These are phyloP conservation scores for Euphydryas editha DNA, from an alignment of 2,888 invertebrate genomes.

Conservation along the genomic window DNA sequence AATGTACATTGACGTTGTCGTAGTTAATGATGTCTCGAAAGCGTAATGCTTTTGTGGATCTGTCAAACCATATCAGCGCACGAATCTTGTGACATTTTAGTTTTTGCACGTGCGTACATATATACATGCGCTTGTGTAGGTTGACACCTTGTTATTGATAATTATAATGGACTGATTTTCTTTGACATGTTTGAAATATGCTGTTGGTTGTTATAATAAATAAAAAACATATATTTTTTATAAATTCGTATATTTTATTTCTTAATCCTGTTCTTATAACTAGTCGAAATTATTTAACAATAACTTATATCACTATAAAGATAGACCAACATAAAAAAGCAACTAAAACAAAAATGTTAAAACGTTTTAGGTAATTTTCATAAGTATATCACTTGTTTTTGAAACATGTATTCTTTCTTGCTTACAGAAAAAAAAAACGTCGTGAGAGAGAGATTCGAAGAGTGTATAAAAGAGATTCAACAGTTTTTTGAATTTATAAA, in stretches of 20 bases:
- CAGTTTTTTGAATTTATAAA: no score
- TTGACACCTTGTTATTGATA: background rate
- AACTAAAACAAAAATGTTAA: background rate
- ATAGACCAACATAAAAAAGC: background rate
- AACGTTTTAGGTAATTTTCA: no score
- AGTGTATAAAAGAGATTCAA: background rate
- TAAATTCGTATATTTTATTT: slow-evolving; percentile 26
- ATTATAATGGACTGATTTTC: slow-evolving; percentile 37
- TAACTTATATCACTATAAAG: background rate
- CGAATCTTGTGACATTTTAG: background rate
- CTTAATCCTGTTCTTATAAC: background rate
- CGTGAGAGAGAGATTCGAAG: no score
- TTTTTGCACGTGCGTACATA: background rate
- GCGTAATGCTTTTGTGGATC: background rate
- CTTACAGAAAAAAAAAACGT: no score
- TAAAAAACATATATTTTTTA: slow-evolving; percentile 53
- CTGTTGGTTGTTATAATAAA: slow-evolving; percentile 52
- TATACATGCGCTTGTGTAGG: background rate
- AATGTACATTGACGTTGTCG: background rate
- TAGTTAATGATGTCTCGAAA: background rate
- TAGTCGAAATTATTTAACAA: background rate
- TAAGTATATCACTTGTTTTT: no score
- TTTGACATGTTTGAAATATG: slow-evolving; percentile 34
- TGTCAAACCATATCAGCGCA: background rate
- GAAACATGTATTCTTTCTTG: no score